Percentiles rank a stretch among this genome's conserved stretches.
These are phyloP conservation scores for Peromyscus californicus DNA, from an alignment of 2,113 vertebrate species.

Conservation along the genomic window DNA sequence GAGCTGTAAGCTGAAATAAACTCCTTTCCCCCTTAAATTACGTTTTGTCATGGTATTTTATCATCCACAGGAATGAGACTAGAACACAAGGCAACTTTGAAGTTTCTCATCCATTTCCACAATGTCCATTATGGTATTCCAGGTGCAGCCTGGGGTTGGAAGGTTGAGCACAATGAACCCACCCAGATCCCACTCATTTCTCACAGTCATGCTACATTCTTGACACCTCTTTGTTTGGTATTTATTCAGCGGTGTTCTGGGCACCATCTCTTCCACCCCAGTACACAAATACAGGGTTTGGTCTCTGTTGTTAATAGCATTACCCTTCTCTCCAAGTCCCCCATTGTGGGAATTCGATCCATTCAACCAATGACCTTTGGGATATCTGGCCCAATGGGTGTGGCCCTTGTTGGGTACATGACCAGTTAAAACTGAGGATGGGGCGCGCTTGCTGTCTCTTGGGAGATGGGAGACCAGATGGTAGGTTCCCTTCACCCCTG, in stretches of 20 bases:
- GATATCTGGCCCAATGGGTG: too few species aligned
- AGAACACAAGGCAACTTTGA: background rate
- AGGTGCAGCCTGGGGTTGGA: background rate
- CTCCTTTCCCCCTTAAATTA: background rate
- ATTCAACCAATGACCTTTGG: too few species aligned
- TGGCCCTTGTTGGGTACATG: too few species aligned
- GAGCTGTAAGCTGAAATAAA: background rate
- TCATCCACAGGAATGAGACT: background rate
- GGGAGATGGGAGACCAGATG: too few species aligned
- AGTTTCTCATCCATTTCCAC: background rate
- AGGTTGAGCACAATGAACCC: background rate
- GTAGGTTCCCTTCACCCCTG: too few species aligned
- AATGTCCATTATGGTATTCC: background rate
- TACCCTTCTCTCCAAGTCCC: background rate
- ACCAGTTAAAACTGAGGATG: too few species aligned
- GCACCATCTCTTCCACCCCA: background rate
- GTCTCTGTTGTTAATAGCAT: background rate
- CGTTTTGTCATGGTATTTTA: background rate
- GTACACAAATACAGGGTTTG: background rate
- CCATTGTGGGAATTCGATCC: too few species aligned
- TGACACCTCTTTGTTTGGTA: background rate
- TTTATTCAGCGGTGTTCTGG: background rate
- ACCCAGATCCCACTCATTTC: background rate
- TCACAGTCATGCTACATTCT: background rate
- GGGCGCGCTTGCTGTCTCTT: too few species aligned